Evolutionary conservation across 53 echinoderm and acorn worm genomes (phyloP).

Genomic region (Antedon mediterranea): DNA sequence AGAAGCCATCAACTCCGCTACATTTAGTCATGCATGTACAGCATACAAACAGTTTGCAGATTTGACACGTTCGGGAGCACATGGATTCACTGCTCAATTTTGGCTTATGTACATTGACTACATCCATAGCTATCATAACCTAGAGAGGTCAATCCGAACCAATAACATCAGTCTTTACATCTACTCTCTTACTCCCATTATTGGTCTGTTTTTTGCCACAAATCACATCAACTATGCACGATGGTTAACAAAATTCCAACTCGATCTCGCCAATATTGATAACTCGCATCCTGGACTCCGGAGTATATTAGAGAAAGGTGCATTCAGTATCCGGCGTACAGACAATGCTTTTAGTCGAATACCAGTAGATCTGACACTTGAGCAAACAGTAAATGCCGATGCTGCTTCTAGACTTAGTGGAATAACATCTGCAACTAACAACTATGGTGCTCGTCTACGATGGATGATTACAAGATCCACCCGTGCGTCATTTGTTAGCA

Average conservation of each 20-base stretch:
- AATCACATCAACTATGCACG: constrained; percentile 14
- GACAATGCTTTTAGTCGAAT: no score
- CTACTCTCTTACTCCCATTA: not conserved
- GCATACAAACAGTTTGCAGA: constrained; percentile 4
- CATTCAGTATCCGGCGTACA: no score
- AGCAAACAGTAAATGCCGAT: constrained; percentile 15
- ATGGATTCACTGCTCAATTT: constrained; percentile 10
- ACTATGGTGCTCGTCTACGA: not conserved
- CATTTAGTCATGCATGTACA: not conserved
- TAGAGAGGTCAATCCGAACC: not conserved
- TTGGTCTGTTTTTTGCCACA: constrained; percentile 15
- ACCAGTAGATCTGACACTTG: no score
- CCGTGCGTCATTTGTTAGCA: constrained; percentile 10
- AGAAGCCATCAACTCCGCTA: not conserved
- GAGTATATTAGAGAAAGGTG: no score
- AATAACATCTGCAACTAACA: constrained; percentile 11
- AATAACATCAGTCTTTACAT: constrained; percentile 14
- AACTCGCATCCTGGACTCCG: no score
- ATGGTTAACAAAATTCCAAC: constrained; percentile 11
- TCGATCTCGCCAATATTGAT: no score
- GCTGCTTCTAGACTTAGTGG: constrained; percentile 16
- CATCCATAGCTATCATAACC: constrained; percentile 5
- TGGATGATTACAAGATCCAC: no score
- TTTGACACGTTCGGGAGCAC: not conserved
- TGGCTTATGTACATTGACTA: constrained; percentile 6